Evolutionary conservation across 2,888 invertebrate genomes (phyloP).

Genomic region (Platycheirus albimanus): DNA sequence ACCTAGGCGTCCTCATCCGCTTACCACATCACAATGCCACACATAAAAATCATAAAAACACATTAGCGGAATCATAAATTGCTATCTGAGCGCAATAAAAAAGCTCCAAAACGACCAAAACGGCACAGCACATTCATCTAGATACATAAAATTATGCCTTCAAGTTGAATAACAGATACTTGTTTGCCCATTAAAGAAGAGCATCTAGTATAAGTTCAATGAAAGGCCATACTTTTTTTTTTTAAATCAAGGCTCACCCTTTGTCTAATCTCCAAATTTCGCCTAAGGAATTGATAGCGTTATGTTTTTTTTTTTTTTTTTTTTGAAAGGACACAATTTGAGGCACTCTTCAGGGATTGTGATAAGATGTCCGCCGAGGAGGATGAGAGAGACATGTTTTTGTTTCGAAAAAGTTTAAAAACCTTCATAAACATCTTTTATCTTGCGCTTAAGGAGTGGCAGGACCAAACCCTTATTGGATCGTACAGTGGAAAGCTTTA

Average conservation of each 20-base stretch:
- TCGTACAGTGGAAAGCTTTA: not conserved
- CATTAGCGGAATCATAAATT: slow-evolving; percentile 77
- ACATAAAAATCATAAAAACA: slow-evolving; percentile 76
- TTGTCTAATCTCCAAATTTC: slow-evolving; percentile 52
- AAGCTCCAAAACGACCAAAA: slow-evolving; percentile 46
- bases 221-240: slow-evolving; percentile 1
- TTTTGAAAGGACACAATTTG: slow-evolving; percentile 53
- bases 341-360: slow-evolving; percentile 35
- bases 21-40: slow-evolving; percentile 53
- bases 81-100: slow-evolving; percentile 74
- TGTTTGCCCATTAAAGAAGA: too few species aligned
- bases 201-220: not conserved
- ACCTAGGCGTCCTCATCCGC: slow-evolving; percentile 54
- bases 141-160: slow-evolving; percentile 56
- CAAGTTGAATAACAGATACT: slow-evolving; percentile 42
- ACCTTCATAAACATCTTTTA: slow-evolving; percentile 66
- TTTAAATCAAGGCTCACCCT: slow-evolving; percentile 48
- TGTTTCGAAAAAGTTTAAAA: slow-evolving; percentile 35
- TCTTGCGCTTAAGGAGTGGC: slow-evolving; percentile 45
- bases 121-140: slow-evolving; percentile 32
- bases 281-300: slow-evolving; percentile 49
- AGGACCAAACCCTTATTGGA: slow-evolving; percentile 42
- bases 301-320: slow-evolving; percentile 29
- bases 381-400: slow-evolving; percentile 20
- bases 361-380: slow-evolving; percentile 45